Evolutionary conservation across 2,888 invertebrate species (phyloP), one percentile per base, ranked within the genome.

Genomic region (Drosophila subquinaria): DNA sequence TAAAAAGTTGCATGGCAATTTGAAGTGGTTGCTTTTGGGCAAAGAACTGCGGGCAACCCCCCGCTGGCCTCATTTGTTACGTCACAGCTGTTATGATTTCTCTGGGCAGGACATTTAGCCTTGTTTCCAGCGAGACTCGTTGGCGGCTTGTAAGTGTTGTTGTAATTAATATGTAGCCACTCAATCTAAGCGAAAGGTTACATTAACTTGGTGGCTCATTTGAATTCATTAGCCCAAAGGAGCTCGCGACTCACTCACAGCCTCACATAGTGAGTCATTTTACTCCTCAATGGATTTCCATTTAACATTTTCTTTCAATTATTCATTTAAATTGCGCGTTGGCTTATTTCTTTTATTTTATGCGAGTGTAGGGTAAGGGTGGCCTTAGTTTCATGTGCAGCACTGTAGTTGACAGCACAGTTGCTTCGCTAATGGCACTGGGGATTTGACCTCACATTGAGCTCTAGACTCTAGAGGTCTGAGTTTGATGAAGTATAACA

Each of bases 71-170:
- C 85, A 82, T 85, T 79, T 85, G 88, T 77, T 85, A 68, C 82
- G 80, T 73, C 85, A 79, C 84, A 84, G 88, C 85, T 84, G 84
- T 82, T 88, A 88, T 73, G 80, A 84, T 84, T 84, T 79, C 68
- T 42, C 42, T 51, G 17, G 8, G 27, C 40, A 48, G 38, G 38
- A 52, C 43, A 55, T 47, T 62, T 45, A n/a, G 52, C 36, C 62
- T n/a, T 20, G 53, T 51, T 59, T 57, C 48, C 17, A 71, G 30
- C 56, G 48, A 48, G 57, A 43, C 43, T 45, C 51, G 42, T 71
- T 74, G 74, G 74, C 52, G 74, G 74, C 64, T 23, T 69, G 67
- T 77, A 77, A 76, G 68, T 76, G 81, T 69, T 79, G 78, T 59
- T 81, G 79, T 86, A 85, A 85, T 80, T 82, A 80, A 82, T 75